Evolutionary conservation across 2,113 vertebrate genomes (phyloP).

Genomic region (Arvicanthis niloticus): DNA sequence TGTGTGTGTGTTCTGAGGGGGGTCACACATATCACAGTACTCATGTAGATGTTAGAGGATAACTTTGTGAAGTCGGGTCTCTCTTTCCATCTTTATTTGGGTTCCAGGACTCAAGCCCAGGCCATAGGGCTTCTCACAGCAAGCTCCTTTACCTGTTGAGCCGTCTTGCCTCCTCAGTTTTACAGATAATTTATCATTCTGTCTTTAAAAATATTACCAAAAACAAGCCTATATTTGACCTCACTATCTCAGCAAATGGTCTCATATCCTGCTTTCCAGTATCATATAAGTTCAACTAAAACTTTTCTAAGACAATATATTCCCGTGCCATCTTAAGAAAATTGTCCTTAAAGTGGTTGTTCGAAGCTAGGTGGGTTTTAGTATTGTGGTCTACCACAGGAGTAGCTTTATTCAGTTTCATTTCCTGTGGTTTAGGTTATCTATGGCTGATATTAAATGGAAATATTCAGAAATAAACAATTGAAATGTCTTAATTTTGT

Average conservation of each 20-base stretch:
- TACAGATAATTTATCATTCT: background rate
- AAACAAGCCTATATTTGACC: background rate
- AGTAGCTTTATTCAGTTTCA: background rate
- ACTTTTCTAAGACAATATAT: background rate
- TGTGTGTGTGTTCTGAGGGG: background rate
- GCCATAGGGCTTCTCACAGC: background rate
- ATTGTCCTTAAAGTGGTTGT: background rate
- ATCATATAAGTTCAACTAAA: background rate
- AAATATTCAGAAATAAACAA: background rate
- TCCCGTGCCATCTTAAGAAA: background rate
- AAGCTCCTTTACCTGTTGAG: background rate
- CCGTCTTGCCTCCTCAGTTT: background rate
- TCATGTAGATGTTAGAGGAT: background rate
- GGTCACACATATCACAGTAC: background rate
- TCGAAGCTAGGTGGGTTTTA: background rate
- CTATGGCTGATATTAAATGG: background rate
- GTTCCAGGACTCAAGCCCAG: background rate
- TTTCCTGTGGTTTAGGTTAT: background rate
- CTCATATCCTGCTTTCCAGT: background rate
- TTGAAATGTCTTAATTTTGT: background rate
- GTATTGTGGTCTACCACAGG: background rate
- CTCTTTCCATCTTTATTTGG: background rate
- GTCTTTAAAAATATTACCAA: background rate
- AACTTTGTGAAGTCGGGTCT: background rate
- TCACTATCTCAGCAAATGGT: background rate